Percentiles rank a stretch among this genome's conserved stretches.
Evolutionary conservation across 2,113 vertebrate species (phyloP).

Genomic region (Lycaon pictus): DNA sequence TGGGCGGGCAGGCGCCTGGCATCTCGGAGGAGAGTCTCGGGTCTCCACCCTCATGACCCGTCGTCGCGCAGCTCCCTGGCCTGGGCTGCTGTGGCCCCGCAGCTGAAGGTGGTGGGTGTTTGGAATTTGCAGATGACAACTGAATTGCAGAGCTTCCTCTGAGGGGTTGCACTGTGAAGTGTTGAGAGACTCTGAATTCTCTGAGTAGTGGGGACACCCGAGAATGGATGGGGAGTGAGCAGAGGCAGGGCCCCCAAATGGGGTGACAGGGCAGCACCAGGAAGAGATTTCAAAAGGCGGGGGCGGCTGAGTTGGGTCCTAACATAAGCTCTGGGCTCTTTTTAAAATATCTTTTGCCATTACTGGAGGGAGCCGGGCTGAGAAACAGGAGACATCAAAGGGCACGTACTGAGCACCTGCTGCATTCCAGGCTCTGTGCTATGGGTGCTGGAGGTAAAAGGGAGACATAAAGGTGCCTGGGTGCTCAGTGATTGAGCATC

Average conservation of each 20-base stretch:
- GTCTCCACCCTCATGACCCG: rapidly evolving
- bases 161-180: not conserved
- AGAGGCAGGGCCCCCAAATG: not conserved
- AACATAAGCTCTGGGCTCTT: not conserved
- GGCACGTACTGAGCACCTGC: not conserved
- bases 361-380: not conserved
- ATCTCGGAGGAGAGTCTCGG: not conserved
- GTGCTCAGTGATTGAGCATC: too few relatives aligned
- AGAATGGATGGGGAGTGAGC: not conserved
- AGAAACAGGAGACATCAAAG: not conserved
- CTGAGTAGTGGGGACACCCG: rapidly evolving
- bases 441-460: not conserved
- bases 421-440: not conserved
- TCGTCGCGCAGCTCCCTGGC: not conserved
- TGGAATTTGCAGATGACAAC: not conserved
- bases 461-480: not conserved
- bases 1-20: not conserved
- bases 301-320: not conserved
- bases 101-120: not conserved
- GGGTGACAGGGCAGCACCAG: not conserved
- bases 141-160: not conserved
- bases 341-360: not conserved
- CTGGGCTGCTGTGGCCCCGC: rapidly evolving
- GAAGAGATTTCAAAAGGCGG: not conserved
- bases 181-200: not conserved